Evolutionary conservation across 2,797 vertebrate species (phyloP).

Genomic region (Hozukius guyotensis): DNA sequence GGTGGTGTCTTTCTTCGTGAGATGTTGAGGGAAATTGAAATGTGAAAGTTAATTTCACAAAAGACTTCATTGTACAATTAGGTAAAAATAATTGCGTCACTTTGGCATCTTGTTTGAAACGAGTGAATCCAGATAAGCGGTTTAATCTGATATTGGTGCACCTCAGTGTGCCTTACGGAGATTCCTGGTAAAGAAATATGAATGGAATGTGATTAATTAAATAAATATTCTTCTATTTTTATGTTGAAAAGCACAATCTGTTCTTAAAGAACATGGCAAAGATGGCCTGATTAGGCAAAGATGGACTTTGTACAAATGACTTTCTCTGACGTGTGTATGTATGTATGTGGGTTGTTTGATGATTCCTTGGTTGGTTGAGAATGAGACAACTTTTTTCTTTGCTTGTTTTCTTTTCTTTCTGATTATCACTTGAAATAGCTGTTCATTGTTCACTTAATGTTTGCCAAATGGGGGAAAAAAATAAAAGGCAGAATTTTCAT

Average conservation of each 20-base stretch:
- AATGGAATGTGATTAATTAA: conserved; percentile 25
- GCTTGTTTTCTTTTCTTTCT: conserved; percentile 14
- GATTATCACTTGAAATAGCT: conserved; percentile 59
- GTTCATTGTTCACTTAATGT: conserved; percentile 34
- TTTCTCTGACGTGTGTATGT: not conserved
- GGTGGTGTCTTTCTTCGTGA: not conserved
- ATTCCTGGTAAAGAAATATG: not conserved
- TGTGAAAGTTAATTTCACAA: conserved; percentile 2
- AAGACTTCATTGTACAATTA: not conserved
- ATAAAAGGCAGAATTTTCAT: conserved; percentile 48
- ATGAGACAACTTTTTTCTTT: conserved; percentile 1
- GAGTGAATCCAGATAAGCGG: not conserved
- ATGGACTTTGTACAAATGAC: not conserved
- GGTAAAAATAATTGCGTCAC: not conserved
- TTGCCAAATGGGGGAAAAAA: conserved; percentile 47
- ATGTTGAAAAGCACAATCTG: conserved; percentile 34
- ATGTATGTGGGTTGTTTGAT: not conserved
- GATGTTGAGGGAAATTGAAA: not conserved
- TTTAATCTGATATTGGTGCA: not conserved
- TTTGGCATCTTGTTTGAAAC: not conserved
- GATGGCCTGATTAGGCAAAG: not conserved
- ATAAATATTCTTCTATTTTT: conserved; percentile 2
- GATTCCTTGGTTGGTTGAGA: conserved; percentile 2
- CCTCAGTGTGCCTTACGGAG: not conserved
- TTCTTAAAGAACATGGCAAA: not conserved